phyloP scores from a whole-genome alignment of 2,113 vertebrate genomes.

The Oriolus oriolus region DNA sequence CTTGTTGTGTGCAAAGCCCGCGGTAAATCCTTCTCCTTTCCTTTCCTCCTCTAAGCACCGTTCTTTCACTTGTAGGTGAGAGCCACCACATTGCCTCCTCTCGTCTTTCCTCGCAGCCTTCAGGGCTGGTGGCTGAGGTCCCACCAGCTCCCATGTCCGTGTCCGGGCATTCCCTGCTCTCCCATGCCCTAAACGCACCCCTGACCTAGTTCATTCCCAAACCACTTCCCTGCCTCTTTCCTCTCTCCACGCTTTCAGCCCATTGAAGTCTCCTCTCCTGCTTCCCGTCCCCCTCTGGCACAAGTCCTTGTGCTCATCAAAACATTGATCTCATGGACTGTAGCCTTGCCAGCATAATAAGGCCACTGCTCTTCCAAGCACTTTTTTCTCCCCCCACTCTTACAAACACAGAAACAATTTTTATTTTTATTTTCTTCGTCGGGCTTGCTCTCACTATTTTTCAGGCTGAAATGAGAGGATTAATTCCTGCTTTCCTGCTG shows the following conservation, averaged over 20 bases:
- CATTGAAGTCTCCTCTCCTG: background rate
- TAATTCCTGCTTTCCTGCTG: constrained; percentile 16
- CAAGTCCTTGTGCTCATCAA: constrained; percentile 20
- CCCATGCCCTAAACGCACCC: background rate
- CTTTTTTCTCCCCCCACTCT: background rate
- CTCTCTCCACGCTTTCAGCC: background rate
- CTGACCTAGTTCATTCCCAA: background rate
- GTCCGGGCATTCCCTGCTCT: background rate
- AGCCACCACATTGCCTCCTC: background rate
- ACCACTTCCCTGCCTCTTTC: background rate
- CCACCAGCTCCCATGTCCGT: background rate
- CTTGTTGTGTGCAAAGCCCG: too few relatives aligned
- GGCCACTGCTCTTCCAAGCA: constrained; percentile 19
- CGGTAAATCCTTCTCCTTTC: background rate
- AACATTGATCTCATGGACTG: constrained; percentile 37
- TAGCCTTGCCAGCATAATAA: constrained; percentile 28
- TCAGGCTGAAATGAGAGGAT: constrained; percentile 4
- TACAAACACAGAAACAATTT: background rate
- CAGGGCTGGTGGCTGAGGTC: background rate
- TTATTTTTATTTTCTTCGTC: background rate
- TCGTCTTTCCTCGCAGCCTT: background rate
- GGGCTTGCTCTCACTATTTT: background rate
- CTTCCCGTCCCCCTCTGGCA: constrained; percentile 1
- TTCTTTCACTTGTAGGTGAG: background rate
- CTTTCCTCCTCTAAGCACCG: background rate